A percentile compares a stretch with the other conserved stretches of the same genome.
phyloP scores from a whole-genome alignment of 2,888 invertebrate species.

The Glaucopsyche alexis region DNA sequence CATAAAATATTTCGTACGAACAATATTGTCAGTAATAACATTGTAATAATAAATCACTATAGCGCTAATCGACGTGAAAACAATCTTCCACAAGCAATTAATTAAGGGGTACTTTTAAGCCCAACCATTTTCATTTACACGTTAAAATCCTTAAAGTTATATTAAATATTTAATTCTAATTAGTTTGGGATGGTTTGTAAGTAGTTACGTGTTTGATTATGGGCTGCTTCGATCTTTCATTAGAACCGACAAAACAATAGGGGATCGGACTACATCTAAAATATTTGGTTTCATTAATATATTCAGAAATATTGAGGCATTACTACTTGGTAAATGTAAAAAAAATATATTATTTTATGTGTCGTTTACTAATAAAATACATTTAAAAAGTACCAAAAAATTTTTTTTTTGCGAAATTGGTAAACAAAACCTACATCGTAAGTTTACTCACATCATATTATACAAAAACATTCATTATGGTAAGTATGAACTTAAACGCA shows the following conservation, averaged over 20 bases:
- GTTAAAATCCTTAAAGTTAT: not conserved
- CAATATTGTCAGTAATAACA: constrained; percentile 21
- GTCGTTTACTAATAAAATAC: too few relatives aligned
- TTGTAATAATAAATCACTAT: constrained; percentile 28
- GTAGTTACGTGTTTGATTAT: not conserved
- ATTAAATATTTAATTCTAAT: constrained; percentile 14
- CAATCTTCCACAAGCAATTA: constrained; percentile 35
- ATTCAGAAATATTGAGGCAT: too few relatives aligned
- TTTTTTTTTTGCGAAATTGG: too few relatives aligned
- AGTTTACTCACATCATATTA: too few relatives aligned
- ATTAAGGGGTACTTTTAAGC: not conserved
- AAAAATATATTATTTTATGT: too few relatives aligned
- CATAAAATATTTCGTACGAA: constrained; percentile 21
- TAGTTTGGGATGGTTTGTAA: not conserved
- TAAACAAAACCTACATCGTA: too few relatives aligned
- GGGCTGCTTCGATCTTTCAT: not conserved
- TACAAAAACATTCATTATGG: too few relatives aligned
- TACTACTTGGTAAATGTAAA: too few relatives aligned
- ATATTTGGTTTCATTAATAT: too few relatives aligned
- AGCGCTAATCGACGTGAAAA: constrained; percentile 28
- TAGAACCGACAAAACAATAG: not conserved
- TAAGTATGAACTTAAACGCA: too few relatives aligned
- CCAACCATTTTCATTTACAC: not conserved
- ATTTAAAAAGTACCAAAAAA: too few relatives aligned
- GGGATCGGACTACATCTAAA: too few relatives aligned